Evolutionary conservation across 2,113 vertebrate genomes (phyloP).

Genomic region (Calcarius ornatus): DNA sequence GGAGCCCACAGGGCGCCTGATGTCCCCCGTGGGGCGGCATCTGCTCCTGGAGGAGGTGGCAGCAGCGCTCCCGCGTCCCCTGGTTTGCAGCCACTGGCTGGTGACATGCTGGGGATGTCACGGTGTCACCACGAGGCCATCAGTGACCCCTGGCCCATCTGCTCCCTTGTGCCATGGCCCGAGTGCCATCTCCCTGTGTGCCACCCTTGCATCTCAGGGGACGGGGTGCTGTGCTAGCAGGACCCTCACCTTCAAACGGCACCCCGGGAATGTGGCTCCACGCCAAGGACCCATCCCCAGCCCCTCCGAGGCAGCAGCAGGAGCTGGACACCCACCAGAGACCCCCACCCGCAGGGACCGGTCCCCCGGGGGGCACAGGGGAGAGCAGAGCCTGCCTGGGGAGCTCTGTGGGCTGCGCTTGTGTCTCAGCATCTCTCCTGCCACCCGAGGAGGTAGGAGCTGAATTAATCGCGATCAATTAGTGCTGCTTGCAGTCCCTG

Average conservation of each 20-base stretch:
- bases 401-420: constrained; percentile 31
- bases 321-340: neutral
- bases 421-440: constrained; percentile 49
- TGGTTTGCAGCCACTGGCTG: neutral
- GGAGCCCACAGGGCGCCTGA: neutral
- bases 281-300: neutral
- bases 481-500: constrained; percentile 49
- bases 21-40: neutral
- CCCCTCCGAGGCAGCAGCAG: neutral
- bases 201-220: neutral
- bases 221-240: neutral
- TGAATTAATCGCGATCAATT: constrained; percentile 66
- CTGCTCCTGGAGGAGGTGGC: neutral
- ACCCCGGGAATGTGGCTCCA: neutral
- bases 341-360: neutral
- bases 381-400: neutral
- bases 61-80: neutral
- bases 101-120: neutral
- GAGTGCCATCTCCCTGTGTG: rapidly evolving
- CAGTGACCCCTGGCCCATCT: neutral
- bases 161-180: neutral
- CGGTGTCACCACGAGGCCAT: neutral
- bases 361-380: neutral
- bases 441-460: constrained; percentile 55
- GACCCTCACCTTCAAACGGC: neutral